Evolutionary conservation across 2,113 vertebrate species (phyloP).

Genomic region (Thryonomys swinderianus): DNA sequence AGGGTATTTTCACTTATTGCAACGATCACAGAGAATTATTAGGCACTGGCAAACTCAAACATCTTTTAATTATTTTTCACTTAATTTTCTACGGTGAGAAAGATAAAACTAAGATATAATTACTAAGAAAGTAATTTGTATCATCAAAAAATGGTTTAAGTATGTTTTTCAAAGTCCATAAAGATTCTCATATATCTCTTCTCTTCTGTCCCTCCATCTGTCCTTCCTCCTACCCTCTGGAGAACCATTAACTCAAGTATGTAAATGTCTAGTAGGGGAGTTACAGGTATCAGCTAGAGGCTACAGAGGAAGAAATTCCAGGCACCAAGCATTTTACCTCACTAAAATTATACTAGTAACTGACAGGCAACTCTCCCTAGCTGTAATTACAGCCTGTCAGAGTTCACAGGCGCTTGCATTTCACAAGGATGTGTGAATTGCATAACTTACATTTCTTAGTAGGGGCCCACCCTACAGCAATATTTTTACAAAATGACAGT

Average conservation of each 20-base stretch:
- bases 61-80: background rate
- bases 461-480: background rate
- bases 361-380: conserved; percentile 50
- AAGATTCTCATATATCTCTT: background rate
- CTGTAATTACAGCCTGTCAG: conserved; percentile 63
- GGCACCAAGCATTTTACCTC: background rate
- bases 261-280: background rate
- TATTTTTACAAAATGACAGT: conserved; percentile 69
- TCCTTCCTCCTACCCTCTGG: background rate
- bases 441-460: conserved; percentile 43
- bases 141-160: background rate
- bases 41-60: background rate
- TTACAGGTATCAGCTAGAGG: conserved; percentile 24
- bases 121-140: conserved; percentile 12
- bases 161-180: background rate
- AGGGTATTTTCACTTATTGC: background rate
- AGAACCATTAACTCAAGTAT: conserved; percentile 37
- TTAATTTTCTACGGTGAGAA: conserved; percentile 30
- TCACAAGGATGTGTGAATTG: conserved; percentile 33
- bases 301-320: conserved; percentile 11
- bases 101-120: background rate
- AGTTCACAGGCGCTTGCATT: conserved; percentile 58
- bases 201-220: background rate
- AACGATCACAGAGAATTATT: background rate
- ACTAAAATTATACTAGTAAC: background rate